Percentiles rank a stretch among this genome's conserved stretches.
These are phyloP conservation scores for Cheilosia vernalis DNA, from an alignment of 2,888 invertebrate genomes.

Conservation along the genomic window DNA sequence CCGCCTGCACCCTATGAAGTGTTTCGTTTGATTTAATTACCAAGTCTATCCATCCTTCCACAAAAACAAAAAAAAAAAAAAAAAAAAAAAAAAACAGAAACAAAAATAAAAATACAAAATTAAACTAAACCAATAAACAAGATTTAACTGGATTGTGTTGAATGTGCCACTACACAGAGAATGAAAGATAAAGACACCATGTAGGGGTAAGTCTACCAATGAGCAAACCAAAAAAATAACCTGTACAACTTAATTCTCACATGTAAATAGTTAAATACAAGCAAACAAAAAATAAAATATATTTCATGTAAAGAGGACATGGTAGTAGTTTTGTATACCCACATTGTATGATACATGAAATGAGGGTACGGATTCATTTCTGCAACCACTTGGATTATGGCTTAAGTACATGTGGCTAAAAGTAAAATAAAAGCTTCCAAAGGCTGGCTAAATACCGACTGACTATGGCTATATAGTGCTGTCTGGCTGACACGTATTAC, in stretches of 20 bases:
- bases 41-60: conserved; percentile 61
- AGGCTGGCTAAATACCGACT: conserved; percentile 44
- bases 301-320: conserved; percentile 9
- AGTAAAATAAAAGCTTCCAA: conserved; percentile 53
- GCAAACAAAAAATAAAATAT: conserved; percentile 18
- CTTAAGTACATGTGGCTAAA: conserved; percentile 53
- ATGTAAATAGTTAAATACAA: conserved; percentile 72
- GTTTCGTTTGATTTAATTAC: conserved; percentile 83
- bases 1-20: conserved; percentile 84
- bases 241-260: conserved; percentile 72
- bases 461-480: conserved; percentile 28
- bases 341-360: conserved; percentile 38
- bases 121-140: conserved; percentile 72
- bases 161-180: conserved; percentile 71
- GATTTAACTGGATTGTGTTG: conserved; percentile 75
- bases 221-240: conserved; percentile 41
- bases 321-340: conserved; percentile 61
- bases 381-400: conserved; percentile 62
- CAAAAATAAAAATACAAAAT: conserved; percentile 56
- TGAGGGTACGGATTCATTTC: conserved; percentile 54
- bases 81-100: conserved; percentile 58
- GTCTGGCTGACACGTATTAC: conserved; percentile 54
- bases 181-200: conserved; percentile 62
- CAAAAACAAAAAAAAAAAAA: conserved; percentile 61
- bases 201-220: conserved; percentile 73